A percentile compares a stretch with the other conserved stretches of the same genome.
phyloP scores from a whole-genome alignment of 2,797 vertebrate genomes.

The Carapus acus region DNA sequence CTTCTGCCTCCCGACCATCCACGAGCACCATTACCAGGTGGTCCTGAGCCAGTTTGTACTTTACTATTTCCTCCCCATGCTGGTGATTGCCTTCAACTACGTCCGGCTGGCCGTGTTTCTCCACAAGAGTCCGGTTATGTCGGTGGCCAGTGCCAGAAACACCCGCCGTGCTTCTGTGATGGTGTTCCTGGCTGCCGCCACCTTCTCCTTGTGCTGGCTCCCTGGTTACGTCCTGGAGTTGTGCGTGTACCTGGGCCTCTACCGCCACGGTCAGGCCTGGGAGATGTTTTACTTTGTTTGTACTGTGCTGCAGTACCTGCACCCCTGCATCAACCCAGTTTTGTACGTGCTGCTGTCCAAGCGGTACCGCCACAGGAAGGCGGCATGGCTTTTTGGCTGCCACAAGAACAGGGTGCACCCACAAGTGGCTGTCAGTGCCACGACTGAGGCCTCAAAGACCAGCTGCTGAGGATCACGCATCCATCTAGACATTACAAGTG shows the following conservation, averaged over 20 bases:
- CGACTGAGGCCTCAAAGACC: conserved; percentile 59
- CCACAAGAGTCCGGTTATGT: conserved; percentile 72
- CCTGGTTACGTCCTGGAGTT: conserved; percentile 73
- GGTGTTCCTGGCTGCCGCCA: conserved; percentile 71
- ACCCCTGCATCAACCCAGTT: conserved; percentile 68
- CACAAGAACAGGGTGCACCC: conserved; percentile 64
- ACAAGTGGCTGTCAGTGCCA: conserved; percentile 57
- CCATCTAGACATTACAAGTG: too few relatives aligned
- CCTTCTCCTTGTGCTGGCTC: conserved; percentile 74
- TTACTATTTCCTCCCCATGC: conserved; percentile 71
- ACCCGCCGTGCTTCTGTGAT: conserved; percentile 69
- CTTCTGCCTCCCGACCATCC: conserved; percentile 69
- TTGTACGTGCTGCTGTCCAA: conserved; percentile 71
- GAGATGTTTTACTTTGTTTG: conserved; percentile 72
- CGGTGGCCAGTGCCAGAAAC: conserved; percentile 66
- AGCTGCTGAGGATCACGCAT: not conserved
- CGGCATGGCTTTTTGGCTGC: conserved; percentile 56
- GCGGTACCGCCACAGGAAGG: conserved; percentile 61
- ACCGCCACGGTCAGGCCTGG: conserved; percentile 59
- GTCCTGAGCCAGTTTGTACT: conserved; percentile 73
- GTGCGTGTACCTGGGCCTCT: conserved; percentile 68
- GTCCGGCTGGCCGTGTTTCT: conserved; percentile 69
- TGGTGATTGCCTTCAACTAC: conserved; percentile 72
- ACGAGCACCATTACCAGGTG: conserved; percentile 72
- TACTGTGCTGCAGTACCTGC: conserved; percentile 68